These are phyloP conservation scores for Hypomesus transpacificus DNA, from an alignment of 2,113 vertebrate species.

Conservation along the genomic window DNA sequence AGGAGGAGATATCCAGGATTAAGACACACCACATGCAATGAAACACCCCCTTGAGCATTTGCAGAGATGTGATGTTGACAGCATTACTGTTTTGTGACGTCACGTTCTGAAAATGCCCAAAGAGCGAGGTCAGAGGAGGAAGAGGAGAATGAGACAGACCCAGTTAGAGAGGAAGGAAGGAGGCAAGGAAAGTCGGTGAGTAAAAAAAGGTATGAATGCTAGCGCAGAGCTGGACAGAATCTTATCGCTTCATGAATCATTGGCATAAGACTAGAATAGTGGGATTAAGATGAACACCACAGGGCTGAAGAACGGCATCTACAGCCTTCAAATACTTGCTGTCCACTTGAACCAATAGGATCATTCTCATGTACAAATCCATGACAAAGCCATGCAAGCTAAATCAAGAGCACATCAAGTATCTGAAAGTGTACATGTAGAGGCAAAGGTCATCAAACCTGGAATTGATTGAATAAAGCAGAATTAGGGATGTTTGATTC, in stretches of 20 bases:
- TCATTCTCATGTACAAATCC: no score
- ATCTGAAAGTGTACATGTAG: no score
- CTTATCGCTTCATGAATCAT: neutral
- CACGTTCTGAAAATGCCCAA: no score
- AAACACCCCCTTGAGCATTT: neutral
- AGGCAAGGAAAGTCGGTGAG: neutral
- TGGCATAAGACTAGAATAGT: neutral
- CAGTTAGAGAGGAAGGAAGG: conserved; percentile 30
- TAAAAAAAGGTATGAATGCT: neutral
- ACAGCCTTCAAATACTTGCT: neutral
- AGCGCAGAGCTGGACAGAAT: neutral
- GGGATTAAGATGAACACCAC: no score
- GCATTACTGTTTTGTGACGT: no score
- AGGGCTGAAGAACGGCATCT: no score
- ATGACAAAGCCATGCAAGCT: no score
- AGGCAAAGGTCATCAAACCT: no score
- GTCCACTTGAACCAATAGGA: neutral
- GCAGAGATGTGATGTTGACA: no score
- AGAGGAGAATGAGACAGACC: conserved; percentile 53
- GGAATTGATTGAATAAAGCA: no score
- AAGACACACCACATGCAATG: conserved; percentile 50
- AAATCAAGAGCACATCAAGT: no score
- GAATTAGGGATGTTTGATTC: no score
- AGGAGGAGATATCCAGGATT: conserved; percentile 58
- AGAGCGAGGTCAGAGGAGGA: conserved; percentile 37